These are phyloP conservation scores for Bufo bufo DNA, from an alignment of 2,113 vertebrate genomes.

Conservation along the genomic window DNA sequence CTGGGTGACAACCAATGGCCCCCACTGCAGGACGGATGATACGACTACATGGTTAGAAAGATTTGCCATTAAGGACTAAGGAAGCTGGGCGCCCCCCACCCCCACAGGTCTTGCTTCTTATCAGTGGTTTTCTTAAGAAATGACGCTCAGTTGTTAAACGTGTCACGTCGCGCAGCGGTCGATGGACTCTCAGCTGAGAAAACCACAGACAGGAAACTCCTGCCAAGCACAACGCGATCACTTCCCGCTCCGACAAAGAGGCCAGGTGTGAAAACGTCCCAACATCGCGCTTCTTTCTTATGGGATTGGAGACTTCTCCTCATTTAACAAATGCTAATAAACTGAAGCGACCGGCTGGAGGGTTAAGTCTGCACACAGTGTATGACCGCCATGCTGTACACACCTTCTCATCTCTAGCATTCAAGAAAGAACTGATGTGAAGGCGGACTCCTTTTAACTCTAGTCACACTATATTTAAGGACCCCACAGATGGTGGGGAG, in stretches of 20 bases:
- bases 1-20: not conserved
- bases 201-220: constrained; percentile 45
- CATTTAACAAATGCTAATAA: not conserved
- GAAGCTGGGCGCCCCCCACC: no score
- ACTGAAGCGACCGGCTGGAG: no score
- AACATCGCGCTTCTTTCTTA: not conserved
- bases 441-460: no score
- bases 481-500: no score
- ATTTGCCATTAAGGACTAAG: no score
- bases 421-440: no score
- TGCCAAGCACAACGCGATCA: not conserved
- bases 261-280: not conserved
- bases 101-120: no score
- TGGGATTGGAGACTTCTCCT: not conserved
- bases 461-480: no score
- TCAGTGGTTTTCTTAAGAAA: not conserved
- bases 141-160: not conserved
- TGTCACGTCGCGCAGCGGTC: not conserved
- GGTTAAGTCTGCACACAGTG: not conserved
- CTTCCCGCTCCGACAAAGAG: not conserved
- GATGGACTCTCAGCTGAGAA: not conserved
- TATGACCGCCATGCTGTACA: not conserved
- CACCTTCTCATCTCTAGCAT: no score
- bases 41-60: no score
- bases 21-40: no score